phyloP scores from a whole-genome alignment of 2,113 vertebrate species.

The Hypanus sabinus region DNA sequence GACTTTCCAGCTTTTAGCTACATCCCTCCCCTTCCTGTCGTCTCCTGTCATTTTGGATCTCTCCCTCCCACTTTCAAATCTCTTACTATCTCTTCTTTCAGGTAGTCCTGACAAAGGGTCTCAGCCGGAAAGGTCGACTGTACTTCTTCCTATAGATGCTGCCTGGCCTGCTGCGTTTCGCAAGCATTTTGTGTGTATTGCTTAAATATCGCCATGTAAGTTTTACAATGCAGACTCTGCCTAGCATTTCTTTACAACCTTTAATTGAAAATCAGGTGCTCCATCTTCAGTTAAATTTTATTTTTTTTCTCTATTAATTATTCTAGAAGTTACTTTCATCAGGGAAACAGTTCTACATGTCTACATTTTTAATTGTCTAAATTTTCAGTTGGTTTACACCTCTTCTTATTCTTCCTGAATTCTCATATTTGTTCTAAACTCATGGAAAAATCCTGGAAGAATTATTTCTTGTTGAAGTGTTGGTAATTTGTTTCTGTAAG shows the following conservation, averaged over 20 bases:
- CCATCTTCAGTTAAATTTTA: not conserved
- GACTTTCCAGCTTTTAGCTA: no score
- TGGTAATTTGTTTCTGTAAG: slow-evolving; percentile 10
- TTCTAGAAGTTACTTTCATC: not conserved
- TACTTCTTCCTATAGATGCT: no score
- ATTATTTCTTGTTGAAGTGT: not conserved
- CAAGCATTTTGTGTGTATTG: no score
- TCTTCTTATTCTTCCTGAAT: not conserved
- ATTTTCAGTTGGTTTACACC: not conserved
- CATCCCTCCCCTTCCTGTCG: no score
- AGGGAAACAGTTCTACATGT: not conserved
- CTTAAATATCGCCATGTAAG: not conserved
- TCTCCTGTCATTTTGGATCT: no score
- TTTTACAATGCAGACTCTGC: not conserved
- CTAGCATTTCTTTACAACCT: no score
- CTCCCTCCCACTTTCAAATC: no score
- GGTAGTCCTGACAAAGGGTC: no score
- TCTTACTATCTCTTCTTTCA: no score
- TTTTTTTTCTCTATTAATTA: not conserved
- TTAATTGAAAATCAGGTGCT: not conserved
- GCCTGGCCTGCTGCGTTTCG: no score
- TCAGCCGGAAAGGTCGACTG: no score
- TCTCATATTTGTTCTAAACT: not conserved
- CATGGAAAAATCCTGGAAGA: not conserved
- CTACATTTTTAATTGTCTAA: not conserved